phyloP scores from a whole-genome alignment of 2,113 vertebrate genomes.

The Archocentrus centrarchus region DNA sequence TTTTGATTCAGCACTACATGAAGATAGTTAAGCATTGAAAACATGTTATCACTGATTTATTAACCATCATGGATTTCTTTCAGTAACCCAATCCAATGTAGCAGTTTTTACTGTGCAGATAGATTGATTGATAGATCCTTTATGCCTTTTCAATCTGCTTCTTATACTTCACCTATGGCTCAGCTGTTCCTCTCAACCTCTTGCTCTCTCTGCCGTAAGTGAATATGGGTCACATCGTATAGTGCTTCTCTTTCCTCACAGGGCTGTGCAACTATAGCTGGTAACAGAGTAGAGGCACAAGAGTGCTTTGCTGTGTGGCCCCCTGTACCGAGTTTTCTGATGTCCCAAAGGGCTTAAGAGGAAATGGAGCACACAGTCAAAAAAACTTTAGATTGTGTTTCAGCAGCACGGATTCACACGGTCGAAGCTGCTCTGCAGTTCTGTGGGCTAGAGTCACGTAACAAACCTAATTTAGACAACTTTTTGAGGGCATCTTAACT shows the following conservation, averaged over 20 bases:
- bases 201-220: constrained; percentile 29
- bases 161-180: constrained; percentile 18
- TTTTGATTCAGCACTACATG: no score
- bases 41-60: neutral
- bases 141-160: neutral
- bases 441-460: constrained; percentile 16
- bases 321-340: constrained; percentile 36
- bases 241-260: constrained; percentile 41
- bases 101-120: neutral
- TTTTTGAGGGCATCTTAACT: neutral
- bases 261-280: constrained; percentile 36
- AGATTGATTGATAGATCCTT: neutral
- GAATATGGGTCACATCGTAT: constrained; percentile 66
- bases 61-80: neutral
- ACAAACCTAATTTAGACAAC: constrained; percentile 19
- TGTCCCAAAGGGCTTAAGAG: constrained; percentile 44
- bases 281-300: constrained; percentile 46
- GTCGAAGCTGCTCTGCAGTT: constrained; percentile 29
- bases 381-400: constrained; percentile 35
- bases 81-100: no score
- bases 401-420: constrained; percentile 46
- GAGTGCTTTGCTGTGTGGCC: constrained; percentile 16
- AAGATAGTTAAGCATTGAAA: no score
- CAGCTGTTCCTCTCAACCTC: constrained; percentile 40
- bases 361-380: constrained; percentile 49